Evolutionary conservation across 2,113 vertebrate genomes (phyloP).

Genomic region (Pseudolaguvia tuberculata): DNA sequence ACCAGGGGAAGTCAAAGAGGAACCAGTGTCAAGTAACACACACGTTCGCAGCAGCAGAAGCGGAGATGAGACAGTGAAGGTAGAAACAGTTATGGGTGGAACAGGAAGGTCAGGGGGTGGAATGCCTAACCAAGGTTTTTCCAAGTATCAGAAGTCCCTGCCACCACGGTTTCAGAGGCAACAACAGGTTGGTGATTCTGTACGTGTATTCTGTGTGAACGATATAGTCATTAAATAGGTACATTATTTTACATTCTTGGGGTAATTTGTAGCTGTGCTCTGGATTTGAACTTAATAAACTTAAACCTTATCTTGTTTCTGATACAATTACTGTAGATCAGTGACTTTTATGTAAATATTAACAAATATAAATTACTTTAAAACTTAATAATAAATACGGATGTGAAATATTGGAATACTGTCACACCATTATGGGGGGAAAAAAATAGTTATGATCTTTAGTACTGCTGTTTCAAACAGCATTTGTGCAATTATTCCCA

Average conservation of each 20-base stretch:
- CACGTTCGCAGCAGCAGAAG: conserved; percentile 58
- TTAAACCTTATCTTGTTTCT: background rate
- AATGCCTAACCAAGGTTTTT: conserved; percentile 72
- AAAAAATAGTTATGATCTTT: no score
- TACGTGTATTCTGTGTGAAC: no score
- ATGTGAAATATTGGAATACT: no score
- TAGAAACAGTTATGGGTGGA: conserved; percentile 62
- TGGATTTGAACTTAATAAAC: background rate
- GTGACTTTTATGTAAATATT: no score
- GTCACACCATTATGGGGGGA: no score
- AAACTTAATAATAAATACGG: no score
- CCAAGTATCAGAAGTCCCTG: conserved; percentile 89
- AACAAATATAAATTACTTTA: no score
- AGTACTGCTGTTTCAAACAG: no score
- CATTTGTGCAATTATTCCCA: background rate
- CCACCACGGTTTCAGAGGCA: conserved; percentile 90
- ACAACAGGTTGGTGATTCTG: conserved; percentile 74
- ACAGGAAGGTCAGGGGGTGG: conserved; percentile 62
- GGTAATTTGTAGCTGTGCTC: background rate
- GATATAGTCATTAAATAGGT: background rate
- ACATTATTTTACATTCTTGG: background rate
- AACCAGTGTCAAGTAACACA: conserved; percentile 53
- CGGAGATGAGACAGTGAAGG: conserved; percentile 65
- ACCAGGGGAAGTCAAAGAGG: conserved; percentile 70
- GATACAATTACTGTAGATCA: no score